These are phyloP conservation scores for Uropetala carovei DNA, from an alignment of 2,888 invertebrate species.

Conservation along the genomic window DNA sequence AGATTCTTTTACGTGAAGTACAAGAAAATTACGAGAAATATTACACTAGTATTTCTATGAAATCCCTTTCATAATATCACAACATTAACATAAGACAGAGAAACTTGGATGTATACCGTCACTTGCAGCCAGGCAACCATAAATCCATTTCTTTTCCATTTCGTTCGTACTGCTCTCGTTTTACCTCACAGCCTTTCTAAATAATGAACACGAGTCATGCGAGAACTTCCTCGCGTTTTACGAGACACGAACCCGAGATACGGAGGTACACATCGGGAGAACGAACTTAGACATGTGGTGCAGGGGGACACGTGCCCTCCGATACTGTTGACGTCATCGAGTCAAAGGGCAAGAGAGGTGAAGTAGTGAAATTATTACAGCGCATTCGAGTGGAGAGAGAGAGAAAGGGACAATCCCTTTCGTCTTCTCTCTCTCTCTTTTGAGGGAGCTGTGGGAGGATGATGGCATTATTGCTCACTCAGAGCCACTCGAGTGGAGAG, in stretches of 20 bases:
- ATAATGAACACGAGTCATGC: too few species aligned
- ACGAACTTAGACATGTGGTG: not conserved
- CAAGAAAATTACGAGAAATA: too few species aligned
- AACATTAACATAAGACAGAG: too few species aligned
- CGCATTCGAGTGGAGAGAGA: too few species aligned
- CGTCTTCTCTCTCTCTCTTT: not conserved
- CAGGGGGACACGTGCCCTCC: not conserved
- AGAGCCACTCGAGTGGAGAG: not conserved
- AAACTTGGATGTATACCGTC: too few species aligned
- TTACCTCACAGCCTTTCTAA: too few species aligned
- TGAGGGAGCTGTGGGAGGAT: not conserved
- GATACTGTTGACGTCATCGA: not conserved
- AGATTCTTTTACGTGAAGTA: too few species aligned
- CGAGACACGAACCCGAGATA: not conserved
- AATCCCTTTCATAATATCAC: too few species aligned
- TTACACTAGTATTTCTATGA: too few species aligned
- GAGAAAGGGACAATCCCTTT: not conserved
- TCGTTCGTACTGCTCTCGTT: too few species aligned
- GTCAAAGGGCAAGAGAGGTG: not conserved
- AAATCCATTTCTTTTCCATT: too few species aligned
- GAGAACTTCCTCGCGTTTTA: not conserved
- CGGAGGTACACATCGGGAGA: not conserved
- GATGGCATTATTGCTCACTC: conserved; percentile 27
- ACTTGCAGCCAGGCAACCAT: too few species aligned
- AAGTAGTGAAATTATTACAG: not conserved